These are phyloP conservation scores for Drosophila paracracens DNA, from an alignment of 2,888 invertebrate genomes.

Conservation along the genomic window DNA sequence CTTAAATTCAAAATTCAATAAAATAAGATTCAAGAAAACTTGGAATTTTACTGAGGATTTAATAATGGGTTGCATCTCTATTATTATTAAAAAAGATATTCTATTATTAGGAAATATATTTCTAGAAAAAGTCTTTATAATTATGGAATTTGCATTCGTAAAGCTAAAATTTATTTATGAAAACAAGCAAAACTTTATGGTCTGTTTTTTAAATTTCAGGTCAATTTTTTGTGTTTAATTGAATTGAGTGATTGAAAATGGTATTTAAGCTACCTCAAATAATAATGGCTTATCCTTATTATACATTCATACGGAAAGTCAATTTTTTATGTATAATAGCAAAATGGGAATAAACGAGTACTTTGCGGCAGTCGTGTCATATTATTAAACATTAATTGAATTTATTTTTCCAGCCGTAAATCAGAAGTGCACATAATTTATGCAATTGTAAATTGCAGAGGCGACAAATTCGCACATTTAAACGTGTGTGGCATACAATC, in stretches of 20 bases:
- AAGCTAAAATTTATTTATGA: neutral
- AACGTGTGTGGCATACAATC: neutral
- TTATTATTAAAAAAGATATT: too few relatives aligned
- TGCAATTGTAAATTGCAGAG: constrained; percentile 27
- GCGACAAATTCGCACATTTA: constrained; percentile 24
- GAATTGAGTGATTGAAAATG: neutral
- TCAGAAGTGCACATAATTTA: constrained; percentile 46
- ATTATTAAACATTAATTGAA: constrained; percentile 48
- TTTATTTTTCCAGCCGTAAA: constrained; percentile 7
- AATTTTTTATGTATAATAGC: neutral
- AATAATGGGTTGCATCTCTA: neutral
- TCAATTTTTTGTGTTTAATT: neutral
- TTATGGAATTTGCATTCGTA: neutral
- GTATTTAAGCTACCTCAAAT: neutral
- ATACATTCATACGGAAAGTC: neutral
- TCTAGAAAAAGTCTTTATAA: neutral
- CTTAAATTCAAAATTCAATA: too few relatives aligned
- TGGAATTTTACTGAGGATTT: too few relatives aligned
- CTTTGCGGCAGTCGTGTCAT: constrained; percentile 9
- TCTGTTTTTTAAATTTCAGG: neutral
- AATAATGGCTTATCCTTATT: constrained; percentile 1
- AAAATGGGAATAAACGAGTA: neutral
- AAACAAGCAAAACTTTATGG: neutral
- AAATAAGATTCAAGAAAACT: too few relatives aligned
- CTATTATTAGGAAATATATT: neutral